Evolutionary conservation across 2,888 invertebrate genomes (phyloP).

Genomic region (Tetropium fuscum): DNA sequence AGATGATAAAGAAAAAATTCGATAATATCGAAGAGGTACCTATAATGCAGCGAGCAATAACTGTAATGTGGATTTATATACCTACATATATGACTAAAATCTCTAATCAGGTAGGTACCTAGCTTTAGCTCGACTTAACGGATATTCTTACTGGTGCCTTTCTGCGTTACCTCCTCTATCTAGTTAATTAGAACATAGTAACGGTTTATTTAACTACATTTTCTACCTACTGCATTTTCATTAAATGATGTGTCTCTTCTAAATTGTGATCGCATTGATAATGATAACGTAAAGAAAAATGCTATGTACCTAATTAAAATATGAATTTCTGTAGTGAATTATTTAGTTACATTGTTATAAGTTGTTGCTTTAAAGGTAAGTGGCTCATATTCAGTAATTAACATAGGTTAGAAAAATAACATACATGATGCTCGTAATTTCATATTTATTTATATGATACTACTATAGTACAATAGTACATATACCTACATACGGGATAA

Average conservation of each 20-base stretch:
- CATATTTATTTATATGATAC: background rate
- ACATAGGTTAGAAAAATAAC: background rate
- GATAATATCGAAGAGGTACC: background rate
- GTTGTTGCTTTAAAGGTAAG: conserved; percentile 11
- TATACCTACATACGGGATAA: too few species aligned
- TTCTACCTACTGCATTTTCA: conserved; percentile 7
- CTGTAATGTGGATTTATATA: too few species aligned
- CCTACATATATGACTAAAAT: too few species aligned
- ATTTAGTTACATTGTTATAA: background rate
- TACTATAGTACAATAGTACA: too few species aligned
- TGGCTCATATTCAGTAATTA: too few species aligned
- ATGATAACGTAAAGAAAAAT: too few species aligned
- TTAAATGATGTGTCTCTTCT: background rate
- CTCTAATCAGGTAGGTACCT: too few species aligned
- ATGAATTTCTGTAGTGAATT: too few species aligned
- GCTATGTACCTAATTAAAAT: too few species aligned
- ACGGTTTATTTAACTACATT: conserved; percentile 17
- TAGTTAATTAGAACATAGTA: conserved; percentile 31
- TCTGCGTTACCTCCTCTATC: conserved; percentile 13
- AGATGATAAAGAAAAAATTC: background rate
- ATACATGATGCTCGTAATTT: background rate
- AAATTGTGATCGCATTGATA: conserved; percentile 17
- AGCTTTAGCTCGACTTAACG: conserved; percentile 6
- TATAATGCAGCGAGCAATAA: background rate
- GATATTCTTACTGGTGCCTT: conserved; percentile 14